Evolutionary conservation across 2,888 invertebrate species (phyloP), one percentile per base, ranked within the genome.

Genomic region (Pyralis farinalis): DNA sequence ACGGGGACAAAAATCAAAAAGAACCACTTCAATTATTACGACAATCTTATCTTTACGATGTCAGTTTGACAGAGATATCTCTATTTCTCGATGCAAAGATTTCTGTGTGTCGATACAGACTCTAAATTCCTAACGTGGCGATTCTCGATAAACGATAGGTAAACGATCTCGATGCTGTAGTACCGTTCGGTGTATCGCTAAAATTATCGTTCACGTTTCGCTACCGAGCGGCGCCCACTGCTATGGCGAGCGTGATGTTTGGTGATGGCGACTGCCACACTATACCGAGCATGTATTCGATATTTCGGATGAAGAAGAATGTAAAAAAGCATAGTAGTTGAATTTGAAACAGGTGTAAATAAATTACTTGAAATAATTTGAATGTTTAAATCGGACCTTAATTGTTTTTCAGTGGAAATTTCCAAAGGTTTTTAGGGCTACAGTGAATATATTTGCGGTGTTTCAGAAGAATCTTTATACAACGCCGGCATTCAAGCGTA

Each of bases 141-240:
- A 80, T 84, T 74, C 64, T 56, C 71, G 83, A 85, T 84, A 85
- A 79, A 68, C 81, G 73, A 82, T 82, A 77, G 71, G 75, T 75
- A 80, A 81, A 77, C 79, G 81, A 81, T 85, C 81, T 71, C 68
- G 74, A 78, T 77, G 69, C 71, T 74, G 68, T 60, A 44, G 79
- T 83, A 77, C 84, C 85, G 84, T 83, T 84, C 58, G 62, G 67
- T 58, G 65, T 81, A 78, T 82, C 79, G 80, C 67, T 76, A 77
- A 86, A 16, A 77, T 85, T 85, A 87, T 87, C 82, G 81, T 74
- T 82, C 86, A 85, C 85, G 87, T 78, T 85, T 78, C 66, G 85
- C 87, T 85, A 86, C 86, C 62, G 83, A 68, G 56, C 63, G 71
- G 69, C 47, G 49, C 66, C 71, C 71, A 53, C 55, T 58, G 71